A percentile compares a stretch with the other conserved stretches of the same genome.
These are phyloP conservation scores for Drosophila mauritiana DNA, from an alignment of 1,140 invertebrate genomes.

Conservation along the genomic window DNA sequence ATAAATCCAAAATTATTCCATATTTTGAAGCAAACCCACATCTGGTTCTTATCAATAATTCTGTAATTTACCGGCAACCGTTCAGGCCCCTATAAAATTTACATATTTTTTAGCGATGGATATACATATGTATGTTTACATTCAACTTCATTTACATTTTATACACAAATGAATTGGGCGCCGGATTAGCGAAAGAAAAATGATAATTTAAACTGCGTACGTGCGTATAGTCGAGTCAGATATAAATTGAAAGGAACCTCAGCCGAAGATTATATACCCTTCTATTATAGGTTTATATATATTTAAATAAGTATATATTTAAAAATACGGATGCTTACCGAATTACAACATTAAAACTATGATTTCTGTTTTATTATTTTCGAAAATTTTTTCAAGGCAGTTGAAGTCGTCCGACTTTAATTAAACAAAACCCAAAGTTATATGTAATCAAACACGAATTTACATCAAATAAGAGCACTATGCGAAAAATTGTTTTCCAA, in stretches of 20 bases:
- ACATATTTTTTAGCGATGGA: constrained; percentile 16
- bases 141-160: constrained; percentile 6
- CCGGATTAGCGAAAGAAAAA: constrained; percentile 10
- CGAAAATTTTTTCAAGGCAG: no score
- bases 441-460: no score
- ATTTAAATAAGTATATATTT: no score
- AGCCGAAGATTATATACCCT: no score
- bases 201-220: constrained; percentile 17
- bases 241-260: background rate
- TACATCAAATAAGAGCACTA: no score
- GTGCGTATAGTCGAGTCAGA: background rate
- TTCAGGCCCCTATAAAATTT: constrained; percentile 34
- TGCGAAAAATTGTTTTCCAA: no score
- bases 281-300: no score
- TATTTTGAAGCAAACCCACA: background rate
- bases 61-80: constrained; percentile 16
- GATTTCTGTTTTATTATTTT: no score
- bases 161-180: constrained; percentile 19
- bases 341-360: no score
- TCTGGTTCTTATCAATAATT: constrained; percentile 5
- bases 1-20: constrained; percentile 19
- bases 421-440: no score
- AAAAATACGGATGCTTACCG: no score
- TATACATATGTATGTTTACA: constrained; percentile 7
- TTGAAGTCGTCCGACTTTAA: no score